Base-by-base conservation (phyloP, 2,797 vertebrate genomes). In the Gobio occitaniae region DNA sequence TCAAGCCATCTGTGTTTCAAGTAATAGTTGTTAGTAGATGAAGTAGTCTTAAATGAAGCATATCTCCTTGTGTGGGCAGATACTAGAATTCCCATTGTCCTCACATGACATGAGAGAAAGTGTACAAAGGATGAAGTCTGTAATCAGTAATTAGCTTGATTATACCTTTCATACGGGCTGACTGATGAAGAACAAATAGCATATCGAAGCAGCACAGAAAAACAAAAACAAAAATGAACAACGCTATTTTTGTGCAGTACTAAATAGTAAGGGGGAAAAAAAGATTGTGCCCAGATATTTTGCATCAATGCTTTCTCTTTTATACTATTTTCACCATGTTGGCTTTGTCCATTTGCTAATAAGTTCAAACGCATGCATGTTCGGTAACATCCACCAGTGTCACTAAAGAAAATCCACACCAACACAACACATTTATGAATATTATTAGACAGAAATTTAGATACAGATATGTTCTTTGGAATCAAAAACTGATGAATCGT, bases 121-220 rank as follows among this genome's bases (percentile, higher is more conserved):
- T 91, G 48, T 89, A 89, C 86, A 74, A 83, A 80, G 87, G 70
- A 90, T 89, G 87, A 91, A 54, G 52, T 63, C 83, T n/a, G 78
- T 87, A 93, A 89, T 92, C 91, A 89, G 91, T 93, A 93, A 94
- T 95, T 95, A 94, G 89, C 77, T 25, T 92, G 92, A 95, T 95
- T 92, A 94, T 90, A 92, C 80, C 52, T 78, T 89, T 87, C 83
- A 77, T 25, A 61, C 21, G 1, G 29, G 56, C 41, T 44, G 70
- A 83, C 10, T 87, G 72, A 82, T 71, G 66, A 87, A 61, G 76
- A 59, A 72, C 63, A 88, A 50, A 76, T 83, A 32, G 36, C 59
- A 29, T 48, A 78, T 82, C 48, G 65, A 50, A 76, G 48, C 36
- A 8, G 17, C 21, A 19, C 6, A 54, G 32, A 48, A 86, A 76